Evolutionary conservation across 2,888 invertebrate species (phyloP), one percentile per base, ranked within the genome.

Genomic region (Drosophila fungiperda): DNA sequence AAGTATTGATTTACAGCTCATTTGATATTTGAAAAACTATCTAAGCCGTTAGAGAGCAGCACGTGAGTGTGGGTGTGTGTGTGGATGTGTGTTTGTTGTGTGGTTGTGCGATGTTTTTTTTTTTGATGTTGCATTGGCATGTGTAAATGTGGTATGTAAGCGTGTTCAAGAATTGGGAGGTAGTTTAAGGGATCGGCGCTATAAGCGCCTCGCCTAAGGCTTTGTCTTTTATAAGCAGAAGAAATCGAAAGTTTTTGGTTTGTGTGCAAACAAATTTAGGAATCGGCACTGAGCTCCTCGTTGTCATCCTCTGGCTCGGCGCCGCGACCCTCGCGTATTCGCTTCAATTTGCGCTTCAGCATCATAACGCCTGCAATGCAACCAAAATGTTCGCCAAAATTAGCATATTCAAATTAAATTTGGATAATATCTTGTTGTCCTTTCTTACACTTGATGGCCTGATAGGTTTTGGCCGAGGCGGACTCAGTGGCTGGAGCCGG

Each of bases 281-380:
- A 73, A 42, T 80, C 70, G 42, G 75, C 83, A 23, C 73, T 72
- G 4, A 85, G 68, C 64, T 91, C 90, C 38, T 92, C 92, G 26
- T 57, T 76, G 36, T 92, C 91, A 69, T 92, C 89, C 62, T 90
- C 91, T 38, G 87, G 82, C 35, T 92, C 92, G 29, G 89, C 92
- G 3, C 92, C 92, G 55, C 91, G 92, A 42, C 92, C 93, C 69
- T 93, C 92, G 7, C 93, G 93, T 73, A 93, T 93, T 3, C 93
- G 92, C 76, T 92, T 93, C 42, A 93, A 84, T 82, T 93, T 93
- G 3, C 93, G 90, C 74, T 93, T 93, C 15, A 93, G 79, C 57
- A 93, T 92, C 92, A 93, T 93, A 42, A 93, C 92, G 72, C 93
- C 93, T 93, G 55, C 23, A 71, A 73, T 6, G 12, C 1, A 26